These are phyloP conservation scores for Drosophila leonis DNA, from an alignment of 2,888 invertebrate species.

Conservation along the genomic window DNA sequence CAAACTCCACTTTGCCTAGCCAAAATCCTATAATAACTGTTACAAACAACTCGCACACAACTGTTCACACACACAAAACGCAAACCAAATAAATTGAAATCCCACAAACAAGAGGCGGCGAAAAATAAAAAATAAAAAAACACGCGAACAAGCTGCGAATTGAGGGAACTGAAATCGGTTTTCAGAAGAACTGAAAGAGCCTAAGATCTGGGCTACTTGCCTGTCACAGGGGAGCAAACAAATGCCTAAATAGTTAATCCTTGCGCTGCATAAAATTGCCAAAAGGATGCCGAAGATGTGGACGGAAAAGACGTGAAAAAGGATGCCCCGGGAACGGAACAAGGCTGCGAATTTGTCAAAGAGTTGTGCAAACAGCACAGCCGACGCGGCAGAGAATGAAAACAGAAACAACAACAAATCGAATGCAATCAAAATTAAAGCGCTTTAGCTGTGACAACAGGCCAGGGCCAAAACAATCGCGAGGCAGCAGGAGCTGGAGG, in stretches of 20 bases:
- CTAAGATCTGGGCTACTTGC: slow-evolving; percentile 64
- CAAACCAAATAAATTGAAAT: slow-evolving; percentile 54
- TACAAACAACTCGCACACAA: slow-evolving; percentile 45
- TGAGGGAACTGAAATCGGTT: slow-evolving; percentile 18
- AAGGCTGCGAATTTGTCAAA: slow-evolving; percentile 78
- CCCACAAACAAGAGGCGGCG: slow-evolving; percentile 22
- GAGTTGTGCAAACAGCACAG: slow-evolving; percentile 69
- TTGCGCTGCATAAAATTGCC: slow-evolving; percentile 64
- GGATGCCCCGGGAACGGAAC: slow-evolving; percentile 43
- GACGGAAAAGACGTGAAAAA: slow-evolving; percentile 23
- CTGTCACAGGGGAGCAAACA: slow-evolving; percentile 47
- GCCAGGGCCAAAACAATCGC: slow-evolving; percentile 62
- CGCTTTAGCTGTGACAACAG: slow-evolving; percentile 80
- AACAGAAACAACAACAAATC: slow-evolving; percentile 65
- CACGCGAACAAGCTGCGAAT: slow-evolving; percentile 30
- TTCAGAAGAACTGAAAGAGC: slow-evolving; percentile 16
- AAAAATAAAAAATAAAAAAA: slow-evolving; percentile 1
- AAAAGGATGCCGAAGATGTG: slow-evolving; percentile 34
- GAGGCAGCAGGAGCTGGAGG: neutral
- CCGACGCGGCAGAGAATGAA: slow-evolving; percentile 30
- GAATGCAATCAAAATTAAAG: slow-evolving; percentile 81
- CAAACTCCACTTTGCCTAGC: slow-evolving; percentile 20
- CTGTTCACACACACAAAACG: slow-evolving; percentile 35
- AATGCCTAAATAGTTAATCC: slow-evolving; percentile 76
- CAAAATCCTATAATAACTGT: slow-evolving; percentile 56